Conservation (phyloP, 2,888 invertebrate genomes). For the Pristionchus exspectatus region DNA sequence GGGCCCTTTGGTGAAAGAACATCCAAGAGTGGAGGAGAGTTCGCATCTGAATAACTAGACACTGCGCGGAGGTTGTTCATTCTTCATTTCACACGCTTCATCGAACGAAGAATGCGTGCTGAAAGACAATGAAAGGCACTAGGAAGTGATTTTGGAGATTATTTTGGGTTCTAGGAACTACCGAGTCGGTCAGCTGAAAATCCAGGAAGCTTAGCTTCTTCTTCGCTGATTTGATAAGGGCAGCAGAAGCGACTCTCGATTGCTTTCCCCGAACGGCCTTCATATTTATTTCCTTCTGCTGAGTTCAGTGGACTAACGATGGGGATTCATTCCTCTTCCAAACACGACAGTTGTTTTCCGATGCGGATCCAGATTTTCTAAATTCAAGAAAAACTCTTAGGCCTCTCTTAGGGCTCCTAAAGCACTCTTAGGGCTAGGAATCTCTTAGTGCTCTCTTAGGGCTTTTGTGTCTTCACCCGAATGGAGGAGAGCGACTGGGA, state of each 20-base stretch:
- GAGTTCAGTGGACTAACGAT: not conserved
- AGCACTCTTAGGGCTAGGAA: no score
- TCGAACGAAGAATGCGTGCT: not conserved
- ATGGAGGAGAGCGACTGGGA: not conserved
- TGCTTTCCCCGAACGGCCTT: not conserved
- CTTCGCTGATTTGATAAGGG: not conserved
- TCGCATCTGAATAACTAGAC: slow-evolving; percentile 1
- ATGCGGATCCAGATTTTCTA: no score
- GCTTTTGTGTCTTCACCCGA: not conserved
- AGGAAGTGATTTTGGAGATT: not conserved
- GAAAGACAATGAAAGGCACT: not conserved
- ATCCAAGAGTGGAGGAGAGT: not conserved
- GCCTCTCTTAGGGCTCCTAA: no score
- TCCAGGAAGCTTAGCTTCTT: not conserved
- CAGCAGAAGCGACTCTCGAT: not conserved
- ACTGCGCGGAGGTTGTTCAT: not conserved
- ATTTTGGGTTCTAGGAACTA: no score
- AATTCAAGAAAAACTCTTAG: no score
- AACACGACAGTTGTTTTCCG: no score
- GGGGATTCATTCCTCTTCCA: not conserved
- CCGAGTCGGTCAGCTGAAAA: not conserved
- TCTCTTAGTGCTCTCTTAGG: no score
- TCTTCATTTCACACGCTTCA: not conserved
- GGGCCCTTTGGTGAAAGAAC: not conserved
- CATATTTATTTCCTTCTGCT: not conserved